Evolutionary conservation across 2,888 invertebrate genomes (phyloP), one percentile per base, ranked within the genome.

Genomic region (Galeopsomyia nigrocyanea): DNA sequence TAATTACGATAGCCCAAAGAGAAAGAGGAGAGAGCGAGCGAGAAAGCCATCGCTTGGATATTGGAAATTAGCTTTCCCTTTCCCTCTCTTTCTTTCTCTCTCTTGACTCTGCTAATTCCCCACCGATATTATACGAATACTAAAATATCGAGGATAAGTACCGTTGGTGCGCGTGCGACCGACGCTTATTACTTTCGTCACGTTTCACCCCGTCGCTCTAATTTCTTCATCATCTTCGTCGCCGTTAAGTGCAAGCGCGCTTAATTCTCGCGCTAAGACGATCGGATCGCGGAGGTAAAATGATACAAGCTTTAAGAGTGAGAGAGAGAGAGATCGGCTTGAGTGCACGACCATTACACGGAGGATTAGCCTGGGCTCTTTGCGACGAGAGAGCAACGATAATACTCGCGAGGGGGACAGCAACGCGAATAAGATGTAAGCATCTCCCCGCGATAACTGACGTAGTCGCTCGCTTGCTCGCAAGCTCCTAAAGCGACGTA

Each of bases 81-180:
- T 26, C 19, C 55, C 65, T 47, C 61, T 46, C 61, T 39, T 67
- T 31, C 53, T 64, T 72, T 74, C 31, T 56, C 72, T 72, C 57
- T 66, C 46, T 55, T 62, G 66, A 73, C 62, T 71, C 60, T 66
- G 76, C 73, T 77, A 79, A 79, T 77, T 78, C 26, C 75, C 55
- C 63, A 21, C 63, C 76, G 76, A 76, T 77, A 3, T 26, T 77
- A 3, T 26, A 75, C 72, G 77, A 76, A 77, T 77, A 77, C 76
- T 77, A 77, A 79, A 79, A 78, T 77, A 77, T 78, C 76, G 75
- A 75, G 76, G 76, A 78, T 77, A 77, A 73, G 63, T 75, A 60
- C 64, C 26, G 14, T 21, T 31, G 39, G 49, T 55, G 31, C n/a
- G 31, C 31, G 7, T 14, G 50, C 21, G 47, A 21, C 14, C 10